Conservation (phyloP, 2,888 invertebrate genomes). For the Cosmia pyralina region DNA sequence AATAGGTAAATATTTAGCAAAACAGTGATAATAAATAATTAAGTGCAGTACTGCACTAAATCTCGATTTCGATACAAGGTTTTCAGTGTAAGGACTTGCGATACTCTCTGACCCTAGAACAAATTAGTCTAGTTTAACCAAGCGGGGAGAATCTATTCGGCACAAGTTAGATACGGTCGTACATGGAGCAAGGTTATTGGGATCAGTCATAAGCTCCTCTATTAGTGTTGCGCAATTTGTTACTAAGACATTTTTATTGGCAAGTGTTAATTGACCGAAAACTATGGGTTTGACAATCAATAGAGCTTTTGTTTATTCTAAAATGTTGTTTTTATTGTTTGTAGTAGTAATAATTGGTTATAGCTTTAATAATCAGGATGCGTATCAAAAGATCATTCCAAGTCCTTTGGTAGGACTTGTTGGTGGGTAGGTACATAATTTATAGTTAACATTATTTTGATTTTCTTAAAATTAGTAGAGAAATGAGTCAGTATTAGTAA, state of each 20-base stretch:
- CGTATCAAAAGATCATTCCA: neutral
- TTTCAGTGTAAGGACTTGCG: conserved; percentile 70
- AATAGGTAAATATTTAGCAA: conserved; percentile 59
- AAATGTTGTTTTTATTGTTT: conserved; percentile 14
- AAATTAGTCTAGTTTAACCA: conserved; percentile 76
- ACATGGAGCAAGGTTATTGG: conserved; percentile 69
- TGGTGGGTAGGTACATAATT: conserved; percentile 17
- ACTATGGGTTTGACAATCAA: conserved; percentile 26
- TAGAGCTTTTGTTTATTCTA: conserved; percentile 11
- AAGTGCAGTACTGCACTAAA: conserved; percentile 70
- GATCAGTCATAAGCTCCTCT: conserved; percentile 59
- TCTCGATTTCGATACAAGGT: conserved; percentile 71
- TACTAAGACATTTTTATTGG: conserved; percentile 28
- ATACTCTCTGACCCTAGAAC: conserved; percentile 75
- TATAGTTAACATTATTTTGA: neutral
- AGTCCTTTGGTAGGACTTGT: conserved; percentile 14
- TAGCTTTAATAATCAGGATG: conserved; percentile 3
- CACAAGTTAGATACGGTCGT: conserved; percentile 68
- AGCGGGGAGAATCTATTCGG: conserved; percentile 74
- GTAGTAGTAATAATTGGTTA: conserved; percentile 3
- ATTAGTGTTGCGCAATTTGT: conserved; percentile 55
- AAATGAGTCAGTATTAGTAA: neutral
- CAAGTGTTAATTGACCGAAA: conserved; percentile 28
- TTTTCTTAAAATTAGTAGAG: neutral
- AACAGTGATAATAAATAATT: conserved; percentile 61